Conservation (phyloP, 1,140 invertebrate genomes). For the Bombus ignitus region DNA sequence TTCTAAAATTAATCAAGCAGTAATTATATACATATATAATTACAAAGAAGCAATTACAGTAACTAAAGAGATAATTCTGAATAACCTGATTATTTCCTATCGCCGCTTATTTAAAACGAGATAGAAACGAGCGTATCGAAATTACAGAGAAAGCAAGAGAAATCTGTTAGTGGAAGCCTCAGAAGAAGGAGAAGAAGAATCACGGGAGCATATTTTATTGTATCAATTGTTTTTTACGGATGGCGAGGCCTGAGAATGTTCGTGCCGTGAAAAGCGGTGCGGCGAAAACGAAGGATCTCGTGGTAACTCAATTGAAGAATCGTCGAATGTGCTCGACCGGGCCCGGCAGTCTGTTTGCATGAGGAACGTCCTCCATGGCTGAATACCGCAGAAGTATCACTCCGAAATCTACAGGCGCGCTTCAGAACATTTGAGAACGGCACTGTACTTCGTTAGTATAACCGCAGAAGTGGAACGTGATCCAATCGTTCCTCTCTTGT, state of each 20-base stretch:
- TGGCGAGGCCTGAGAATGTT: neutral
- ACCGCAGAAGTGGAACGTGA: slow-evolving; percentile 66
- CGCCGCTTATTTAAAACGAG: no score
- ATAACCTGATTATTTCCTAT: neutral
- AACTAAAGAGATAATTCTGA: neutral
- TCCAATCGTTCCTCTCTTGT: slow-evolving; percentile 61
- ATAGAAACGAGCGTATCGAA: neutral
- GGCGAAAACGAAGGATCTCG: neutral
- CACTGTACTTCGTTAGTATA: slow-evolving; percentile 63
- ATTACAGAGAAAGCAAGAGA: neutral
- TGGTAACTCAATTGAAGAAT: slow-evolving; percentile 24
- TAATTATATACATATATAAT: neutral
- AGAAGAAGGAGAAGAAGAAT: neutral
- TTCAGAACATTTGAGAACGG: slow-evolving; percentile 48
- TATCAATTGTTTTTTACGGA: neutral
- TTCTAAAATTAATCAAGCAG: neutral
- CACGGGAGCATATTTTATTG: neutral
- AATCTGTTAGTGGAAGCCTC: neutral
- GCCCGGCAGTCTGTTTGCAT: neutral
- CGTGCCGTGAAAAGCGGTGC: neutral
- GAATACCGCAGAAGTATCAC: slow-evolving; percentile 28
- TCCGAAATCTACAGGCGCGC: slow-evolving; percentile 33
- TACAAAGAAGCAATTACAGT: no score
- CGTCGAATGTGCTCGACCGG: slow-evolving; percentile 8
- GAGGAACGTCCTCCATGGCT: slow-evolving; percentile 13